These are phyloP conservation scores for Sternarchorhynchus goeldii DNA, from an alignment of 2,797 vertebrate genomes.

Conservation along the genomic window DNA sequence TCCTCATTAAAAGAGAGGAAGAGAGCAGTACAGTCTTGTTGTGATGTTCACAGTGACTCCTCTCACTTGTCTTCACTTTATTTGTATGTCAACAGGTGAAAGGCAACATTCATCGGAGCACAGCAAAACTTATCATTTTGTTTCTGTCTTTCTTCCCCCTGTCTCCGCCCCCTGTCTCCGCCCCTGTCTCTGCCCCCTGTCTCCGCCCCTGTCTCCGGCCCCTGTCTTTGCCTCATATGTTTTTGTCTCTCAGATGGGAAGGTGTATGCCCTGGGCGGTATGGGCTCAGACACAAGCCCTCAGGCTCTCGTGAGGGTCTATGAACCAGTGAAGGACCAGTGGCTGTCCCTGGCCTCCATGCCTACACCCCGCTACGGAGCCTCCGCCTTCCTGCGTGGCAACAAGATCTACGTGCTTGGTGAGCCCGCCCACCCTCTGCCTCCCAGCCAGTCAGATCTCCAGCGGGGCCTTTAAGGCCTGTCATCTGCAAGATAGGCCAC, in stretches of 20 bases:
- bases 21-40: slow-evolving; percentile 11
- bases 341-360: slow-evolving; percentile 89
- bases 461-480: background rate
- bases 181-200: background rate
- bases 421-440: slow-evolving; percentile 59
- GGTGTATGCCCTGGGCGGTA: slow-evolving; percentile 90
- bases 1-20: slow-evolving; percentile 1
- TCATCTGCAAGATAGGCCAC: background rate
- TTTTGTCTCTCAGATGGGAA: slow-evolving; percentile 80
- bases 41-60: slow-evolving; percentile 8
- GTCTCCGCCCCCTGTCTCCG: slow-evolving; percentile 14
- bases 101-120: background rate
- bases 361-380: slow-evolving; percentile 95
- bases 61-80: slow-evolving; percentile 27
- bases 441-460: slow-evolving; percentile 26
- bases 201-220: slow-evolving; percentile 16
- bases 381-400: slow-evolving; percentile 84
- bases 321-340: slow-evolving; percentile 86
- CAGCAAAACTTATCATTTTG: slow-evolving; percentile 19
- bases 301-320: slow-evolving; percentile 91
- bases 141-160: background rate
- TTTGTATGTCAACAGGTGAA: slow-evolving; percentile 35
- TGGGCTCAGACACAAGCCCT: slow-evolving; percentile 90
- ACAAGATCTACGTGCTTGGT: slow-evolving; percentile 95
- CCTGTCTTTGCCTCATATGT: no score